Evolutionary conservation across 2,797 vertebrate genomes (phyloP).

Genomic region (Arnoldichthys spilopterus): DNA sequence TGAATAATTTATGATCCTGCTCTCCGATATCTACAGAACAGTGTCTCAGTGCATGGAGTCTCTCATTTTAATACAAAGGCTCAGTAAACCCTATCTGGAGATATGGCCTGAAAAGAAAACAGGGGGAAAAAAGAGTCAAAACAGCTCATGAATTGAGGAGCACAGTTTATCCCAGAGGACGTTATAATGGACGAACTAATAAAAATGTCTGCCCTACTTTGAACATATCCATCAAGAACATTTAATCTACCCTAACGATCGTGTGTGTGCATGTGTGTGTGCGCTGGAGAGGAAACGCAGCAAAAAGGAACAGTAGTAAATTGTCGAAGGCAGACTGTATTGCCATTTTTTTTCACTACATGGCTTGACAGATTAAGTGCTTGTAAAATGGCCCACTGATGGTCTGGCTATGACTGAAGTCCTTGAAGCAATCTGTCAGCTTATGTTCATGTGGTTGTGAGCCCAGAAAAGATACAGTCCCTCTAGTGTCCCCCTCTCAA

Average conservation of each 20-base stretch:
- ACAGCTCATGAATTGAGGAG: not conserved
- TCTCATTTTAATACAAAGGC: not conserved
- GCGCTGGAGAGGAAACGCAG: constrained; percentile 10
- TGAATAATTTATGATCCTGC: not conserved
- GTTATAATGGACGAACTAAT: constrained; percentile 11
- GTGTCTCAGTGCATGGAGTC: not conserved
- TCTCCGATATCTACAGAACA: not conserved
- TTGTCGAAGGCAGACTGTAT: constrained; percentile 41
- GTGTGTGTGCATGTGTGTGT: constrained; percentile 10
- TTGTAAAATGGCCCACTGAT: constrained; percentile 49
- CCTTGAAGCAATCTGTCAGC: constrained; percentile 46
- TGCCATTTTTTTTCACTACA: constrained; percentile 52
- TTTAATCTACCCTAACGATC: constrained; percentile 1
- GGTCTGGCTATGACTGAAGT: constrained; percentile 32
- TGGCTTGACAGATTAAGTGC: constrained; percentile 68
- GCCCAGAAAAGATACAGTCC: constrained; percentile 16
- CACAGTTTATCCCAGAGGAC: constrained; percentile 5
- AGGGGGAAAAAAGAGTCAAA: not conserved
- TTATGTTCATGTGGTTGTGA: constrained; percentile 20
- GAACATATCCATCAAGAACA: constrained; percentile 18
- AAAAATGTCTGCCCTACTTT: constrained; percentile 18
- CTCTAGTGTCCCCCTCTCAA: not conserved
- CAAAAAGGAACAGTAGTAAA: constrained; percentile 44
- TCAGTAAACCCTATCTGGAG: not conserved
- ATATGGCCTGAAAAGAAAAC: too few species aligned